Evolutionary conservation across 2,797 vertebrate genomes (phyloP).

Genomic region (Glossophaga mutica): DNA sequence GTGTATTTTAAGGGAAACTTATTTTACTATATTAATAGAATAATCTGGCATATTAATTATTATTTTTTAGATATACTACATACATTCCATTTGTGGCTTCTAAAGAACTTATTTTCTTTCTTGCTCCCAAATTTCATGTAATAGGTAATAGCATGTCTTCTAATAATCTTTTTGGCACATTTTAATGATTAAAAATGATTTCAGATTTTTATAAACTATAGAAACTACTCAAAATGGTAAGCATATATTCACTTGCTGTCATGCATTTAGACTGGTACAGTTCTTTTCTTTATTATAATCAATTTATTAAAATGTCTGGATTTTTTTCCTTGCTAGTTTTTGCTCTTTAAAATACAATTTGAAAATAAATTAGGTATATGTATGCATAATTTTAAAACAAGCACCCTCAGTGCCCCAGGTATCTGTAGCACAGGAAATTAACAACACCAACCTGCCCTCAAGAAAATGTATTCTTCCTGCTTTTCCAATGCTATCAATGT

Average conservation of each 20-base stretch:
- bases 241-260: neutral
- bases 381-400: neutral
- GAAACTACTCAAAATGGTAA: neutral
- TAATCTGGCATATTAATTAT: neutral
- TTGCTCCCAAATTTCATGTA: neutral
- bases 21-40: neutral
- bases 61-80: neutral
- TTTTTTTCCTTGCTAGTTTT: neutral
- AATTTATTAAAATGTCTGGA: neutral
- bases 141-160: neutral
- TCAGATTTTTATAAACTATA: neutral
- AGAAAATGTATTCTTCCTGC: neutral
- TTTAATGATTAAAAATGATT: neutral
- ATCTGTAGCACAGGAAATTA: neutral
- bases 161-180: neutral
- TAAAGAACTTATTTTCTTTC: neutral
- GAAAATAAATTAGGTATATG: neutral
- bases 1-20: neutral
- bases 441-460: neutral
- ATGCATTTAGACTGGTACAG: neutral
- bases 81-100: neutral
- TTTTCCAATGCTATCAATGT: neutral
- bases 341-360: neutral
- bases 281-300: neutral
- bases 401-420: neutral